A percentile compares a stretch with the other conserved stretches of the same genome.
Conservation (phyloP, 2,113 vertebrate genomes). For the Dromiciops gliroides region DNA sequence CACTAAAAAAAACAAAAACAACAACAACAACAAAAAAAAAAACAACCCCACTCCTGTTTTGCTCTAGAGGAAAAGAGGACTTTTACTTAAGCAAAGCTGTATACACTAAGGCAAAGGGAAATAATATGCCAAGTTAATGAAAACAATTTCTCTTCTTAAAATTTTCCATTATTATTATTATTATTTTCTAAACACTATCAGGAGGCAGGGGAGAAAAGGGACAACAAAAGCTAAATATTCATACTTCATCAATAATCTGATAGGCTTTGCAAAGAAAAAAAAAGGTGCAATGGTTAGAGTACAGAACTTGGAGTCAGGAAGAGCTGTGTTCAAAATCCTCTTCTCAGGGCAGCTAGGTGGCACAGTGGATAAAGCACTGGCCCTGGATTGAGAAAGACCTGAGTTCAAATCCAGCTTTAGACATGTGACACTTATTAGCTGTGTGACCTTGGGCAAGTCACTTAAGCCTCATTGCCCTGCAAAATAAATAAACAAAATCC, state of each 20-base stretch:
- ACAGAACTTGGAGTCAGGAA: background rate
- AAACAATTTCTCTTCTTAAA: conserved; percentile 27
- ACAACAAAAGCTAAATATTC: background rate
- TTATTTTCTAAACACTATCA: conserved; percentile 22
- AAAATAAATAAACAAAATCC: no score
- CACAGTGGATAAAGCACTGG: no score
- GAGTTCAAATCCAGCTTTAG: no score
- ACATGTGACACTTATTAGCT: no score
- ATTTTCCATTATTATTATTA: conserved; percentile 22
- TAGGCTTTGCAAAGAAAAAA: background rate
- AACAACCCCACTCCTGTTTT: background rate
- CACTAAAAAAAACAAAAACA: no score
- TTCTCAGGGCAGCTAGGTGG: no score
- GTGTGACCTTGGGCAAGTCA: no score
- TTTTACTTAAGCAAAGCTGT: background rate
- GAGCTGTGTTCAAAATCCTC: background rate
- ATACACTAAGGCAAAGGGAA: background rate
- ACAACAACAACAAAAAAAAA: no score
- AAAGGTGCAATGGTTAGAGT: background rate
- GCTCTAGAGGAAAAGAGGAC: background rate
- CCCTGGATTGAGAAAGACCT: no score
- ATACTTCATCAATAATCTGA: background rate
- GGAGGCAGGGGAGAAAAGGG: background rate
- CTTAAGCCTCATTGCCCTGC: no score
- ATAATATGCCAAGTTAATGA: background rate